A percentile compares a stretch with the other conserved stretches of the same genome.
Conservation (phyloP, 2,113 vertebrate species). For the Plotosus lineatus region DNA sequence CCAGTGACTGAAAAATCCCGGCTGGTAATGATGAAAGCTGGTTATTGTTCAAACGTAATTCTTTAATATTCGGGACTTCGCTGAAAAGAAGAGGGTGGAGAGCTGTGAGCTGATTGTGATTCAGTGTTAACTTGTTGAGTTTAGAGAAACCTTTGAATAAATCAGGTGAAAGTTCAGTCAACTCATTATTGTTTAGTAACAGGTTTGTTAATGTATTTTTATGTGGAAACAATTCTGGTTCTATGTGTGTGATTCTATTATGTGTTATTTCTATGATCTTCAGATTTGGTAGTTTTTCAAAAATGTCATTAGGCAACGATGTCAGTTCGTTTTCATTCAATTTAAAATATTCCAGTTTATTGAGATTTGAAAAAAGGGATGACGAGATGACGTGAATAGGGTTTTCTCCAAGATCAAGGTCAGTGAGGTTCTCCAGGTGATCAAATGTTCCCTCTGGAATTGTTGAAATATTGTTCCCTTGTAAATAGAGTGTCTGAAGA, state of each 20-base stretch:
- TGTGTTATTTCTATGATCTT: slow-evolving; percentile 67
- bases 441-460: slow-evolving; percentile 78
- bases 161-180: slow-evolving; percentile 67
- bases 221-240: slow-evolving; percentile 69
- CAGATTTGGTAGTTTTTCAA: slow-evolving; percentile 64
- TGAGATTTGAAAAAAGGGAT: slow-evolving; percentile 69
- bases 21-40: slow-evolving; percentile 64
- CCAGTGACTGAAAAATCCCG: slow-evolving; percentile 67
- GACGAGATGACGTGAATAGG: slow-evolving; percentile 62
- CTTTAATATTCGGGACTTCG: slow-evolving; percentile 61
- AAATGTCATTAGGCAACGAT: slow-evolving; percentile 68
- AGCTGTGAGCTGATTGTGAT: slow-evolving; percentile 64
- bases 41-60: slow-evolving; percentile 73
- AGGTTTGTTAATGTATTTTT: slow-evolving; percentile 71
- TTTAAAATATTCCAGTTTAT: slow-evolving; percentile 61
- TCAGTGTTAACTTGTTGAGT: slow-evolving; percentile 66
- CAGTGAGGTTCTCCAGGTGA: slow-evolving; percentile 63
- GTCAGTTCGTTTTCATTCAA: slow-evolving; percentile 76
- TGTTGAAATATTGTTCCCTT: slow-evolving; percentile 66
- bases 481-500: slow-evolving; percentile 63
- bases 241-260: slow-evolving; percentile 69
- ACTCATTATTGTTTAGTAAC: slow-evolving; percentile 61
- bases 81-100: slow-evolving; percentile 72
- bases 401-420: slow-evolving; percentile 74
- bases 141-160: slow-evolving; percentile 72